phyloP scores from a whole-genome alignment of 2,888 invertebrate genomes.

The Hesperia comma region DNA sequence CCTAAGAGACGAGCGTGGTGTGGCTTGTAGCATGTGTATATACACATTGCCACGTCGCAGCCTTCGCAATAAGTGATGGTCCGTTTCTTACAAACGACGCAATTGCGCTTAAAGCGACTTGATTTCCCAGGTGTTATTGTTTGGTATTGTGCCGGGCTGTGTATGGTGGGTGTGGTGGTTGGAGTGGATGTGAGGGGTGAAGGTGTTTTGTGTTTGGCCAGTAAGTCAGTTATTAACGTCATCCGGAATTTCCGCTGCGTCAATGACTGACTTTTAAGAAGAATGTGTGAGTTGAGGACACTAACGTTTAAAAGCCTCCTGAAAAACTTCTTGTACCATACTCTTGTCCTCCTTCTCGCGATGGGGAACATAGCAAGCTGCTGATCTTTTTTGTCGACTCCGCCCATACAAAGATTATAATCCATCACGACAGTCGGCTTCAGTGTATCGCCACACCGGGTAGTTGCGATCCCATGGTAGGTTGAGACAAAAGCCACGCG shows the following conservation, averaged over 20 bases:
- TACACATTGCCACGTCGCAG: constrained; percentile 35
- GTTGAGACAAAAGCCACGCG: constrained; percentile 3
- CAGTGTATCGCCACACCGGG: no score
- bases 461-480: constrained; percentile 1
- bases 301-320: constrained; percentile 38
- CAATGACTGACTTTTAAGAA: constrained; percentile 16
- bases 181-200: no score
- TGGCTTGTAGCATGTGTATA: constrained; percentile 24
- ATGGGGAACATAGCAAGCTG: constrained; percentile 42
- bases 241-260: no score
- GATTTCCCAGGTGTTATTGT: no score
- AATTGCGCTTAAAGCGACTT: constrained; percentile 13
- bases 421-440: no score
- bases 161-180: no score
- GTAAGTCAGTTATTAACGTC: no score
- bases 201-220: no score
- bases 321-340: constrained; percentile 45
- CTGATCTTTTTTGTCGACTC: no score
- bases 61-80: constrained; percentile 30
- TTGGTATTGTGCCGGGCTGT: no score
- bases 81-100: constrained; percentile 35
- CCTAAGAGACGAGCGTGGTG: no score
- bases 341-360: constrained; percentile 39
- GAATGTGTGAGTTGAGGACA: constrained; percentile 40
- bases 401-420: no score